These are phyloP conservation scores for Cherax quadricarinatus DNA, from an alignment of 1,140 invertebrate species.

Conservation along the genomic window DNA sequence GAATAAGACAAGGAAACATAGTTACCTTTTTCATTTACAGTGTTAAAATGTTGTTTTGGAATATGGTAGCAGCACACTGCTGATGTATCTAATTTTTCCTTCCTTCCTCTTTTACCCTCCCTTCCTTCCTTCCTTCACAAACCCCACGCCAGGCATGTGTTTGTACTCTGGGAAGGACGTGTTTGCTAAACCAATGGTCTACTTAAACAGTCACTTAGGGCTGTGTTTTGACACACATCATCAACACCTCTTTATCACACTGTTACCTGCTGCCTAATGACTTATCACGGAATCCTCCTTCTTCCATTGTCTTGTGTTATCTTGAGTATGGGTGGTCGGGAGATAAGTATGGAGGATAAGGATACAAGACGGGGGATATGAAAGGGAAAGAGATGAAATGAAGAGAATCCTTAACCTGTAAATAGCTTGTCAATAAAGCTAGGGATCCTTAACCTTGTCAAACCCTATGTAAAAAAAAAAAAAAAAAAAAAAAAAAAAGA, in stretches of 20 bases:
- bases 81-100: not conserved
- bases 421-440: not conserved
- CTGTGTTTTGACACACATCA: constrained; percentile 47
- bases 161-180: constrained; percentile 24
- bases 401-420: no score
- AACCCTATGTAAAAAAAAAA: no score
- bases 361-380: not conserved
- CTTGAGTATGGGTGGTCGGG: not conserved
- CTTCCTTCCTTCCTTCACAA: not conserved
- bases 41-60: no score
- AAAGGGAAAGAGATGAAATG: not conserved
- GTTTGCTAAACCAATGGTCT: constrained; percentile 49
- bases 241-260: constrained; percentile 54
- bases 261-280: constrained; percentile 22
- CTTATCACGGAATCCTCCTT: constrained; percentile 16
- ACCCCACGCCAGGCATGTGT: not conserved
- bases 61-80: no score
- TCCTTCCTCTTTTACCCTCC: no score
- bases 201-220: constrained; percentile 54
- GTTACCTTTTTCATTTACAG: no score
- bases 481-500: not conserved
- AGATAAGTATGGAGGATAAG: not conserved
- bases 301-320: not conserved
- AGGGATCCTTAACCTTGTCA: no score
- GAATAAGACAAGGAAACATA: no score